These are phyloP conservation scores for Adineta ricciae DNA, from an alignment of 2,888 invertebrate species.

Conservation along the genomic window DNA sequence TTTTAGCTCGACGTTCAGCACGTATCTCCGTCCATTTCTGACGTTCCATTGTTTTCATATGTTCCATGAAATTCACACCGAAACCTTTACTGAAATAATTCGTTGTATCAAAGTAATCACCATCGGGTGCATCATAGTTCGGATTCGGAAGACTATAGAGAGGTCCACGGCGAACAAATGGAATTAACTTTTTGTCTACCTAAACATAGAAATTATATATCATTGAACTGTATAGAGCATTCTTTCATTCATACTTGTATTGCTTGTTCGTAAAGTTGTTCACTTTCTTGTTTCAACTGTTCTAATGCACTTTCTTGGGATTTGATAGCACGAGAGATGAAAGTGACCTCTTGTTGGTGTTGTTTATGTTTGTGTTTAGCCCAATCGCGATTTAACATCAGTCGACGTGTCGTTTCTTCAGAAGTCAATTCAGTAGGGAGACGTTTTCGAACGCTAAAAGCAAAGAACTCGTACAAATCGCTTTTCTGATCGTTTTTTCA, in stretches of 20 bases:
- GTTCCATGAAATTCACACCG: neutral
- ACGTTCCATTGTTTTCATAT: neutral
- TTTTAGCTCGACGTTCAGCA: neutral
- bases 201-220: neutral
- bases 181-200: conserved; percentile 29
- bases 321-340: conserved; percentile 27
- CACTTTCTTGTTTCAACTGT: conserved; percentile 26
- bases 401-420: neutral
- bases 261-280: neutral
- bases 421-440: neutral
- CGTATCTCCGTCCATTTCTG: neutral
- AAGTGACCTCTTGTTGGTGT: conserved; percentile 24
- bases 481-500: conserved; percentile 37
- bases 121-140: conserved; percentile 31
- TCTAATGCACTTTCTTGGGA: conserved; percentile 30
- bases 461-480: too few species aligned
- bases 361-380: conserved; percentile 26
- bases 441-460: neutral
- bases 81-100: neutral
- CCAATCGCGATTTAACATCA: conserved; percentile 27
- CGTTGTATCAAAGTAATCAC: conserved; percentile 27
- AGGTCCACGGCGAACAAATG: conserved; percentile 27
- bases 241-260: conserved; percentile 12
- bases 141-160: conserved; percentile 24
- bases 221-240: neutral